Evolutionary conservation across 2,113 vertebrate species (phyloP).

Genomic region (Melanerpes aurifrons): DNA sequence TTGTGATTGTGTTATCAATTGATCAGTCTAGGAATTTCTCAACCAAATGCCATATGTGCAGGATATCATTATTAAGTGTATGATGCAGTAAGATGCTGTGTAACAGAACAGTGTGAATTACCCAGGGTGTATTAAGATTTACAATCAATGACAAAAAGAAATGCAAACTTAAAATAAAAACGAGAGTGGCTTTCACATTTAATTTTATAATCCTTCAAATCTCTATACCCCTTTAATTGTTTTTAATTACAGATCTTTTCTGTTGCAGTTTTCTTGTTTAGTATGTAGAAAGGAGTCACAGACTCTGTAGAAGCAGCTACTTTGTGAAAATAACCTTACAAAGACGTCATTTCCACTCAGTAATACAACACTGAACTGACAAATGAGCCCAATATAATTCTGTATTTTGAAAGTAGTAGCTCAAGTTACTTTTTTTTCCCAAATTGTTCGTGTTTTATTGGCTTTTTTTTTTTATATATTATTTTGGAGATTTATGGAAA

Average conservation of each 20-base stretch:
- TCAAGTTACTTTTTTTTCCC: constrained; percentile 18
- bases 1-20: background rate
- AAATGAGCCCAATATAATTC: constrained; percentile 55
- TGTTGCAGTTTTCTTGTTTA: background rate
- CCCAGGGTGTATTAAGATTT: background rate
- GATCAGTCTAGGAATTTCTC: background rate
- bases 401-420: constrained; percentile 43
- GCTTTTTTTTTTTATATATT: constrained; percentile 50
- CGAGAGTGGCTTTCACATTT: background rate
- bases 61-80: background rate
- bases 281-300: background rate
- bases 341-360: background rate
- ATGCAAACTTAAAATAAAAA: accelerated
- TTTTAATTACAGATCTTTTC: background rate
- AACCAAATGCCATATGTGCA: background rate
- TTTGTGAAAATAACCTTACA: background rate
- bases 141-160: background rate
- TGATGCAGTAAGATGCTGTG: background rate
- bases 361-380: constrained; percentile 38
- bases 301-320: background rate
- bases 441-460: constrained; percentile 48
- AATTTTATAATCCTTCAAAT: background rate
- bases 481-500: constrained; percentile 41
- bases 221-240: background rate
- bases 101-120: background rate